phyloP scores from a whole-genome alignment of 2,888 invertebrate species.

The Hylaea fasciaria region DNA sequence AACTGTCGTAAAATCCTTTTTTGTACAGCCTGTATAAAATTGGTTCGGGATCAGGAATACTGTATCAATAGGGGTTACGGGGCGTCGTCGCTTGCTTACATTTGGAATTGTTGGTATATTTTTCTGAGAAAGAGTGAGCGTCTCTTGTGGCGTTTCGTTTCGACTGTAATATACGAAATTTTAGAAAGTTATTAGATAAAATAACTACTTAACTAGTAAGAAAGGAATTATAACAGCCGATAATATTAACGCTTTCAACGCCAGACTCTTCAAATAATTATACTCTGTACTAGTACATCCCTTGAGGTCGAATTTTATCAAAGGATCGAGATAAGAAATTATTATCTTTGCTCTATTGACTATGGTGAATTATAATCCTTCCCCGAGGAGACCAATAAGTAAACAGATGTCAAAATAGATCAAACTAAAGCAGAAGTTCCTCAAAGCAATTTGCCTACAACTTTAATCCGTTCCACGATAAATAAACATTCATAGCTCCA shows the following conservation, averaged over 20 bases:
- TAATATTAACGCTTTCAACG: too few species aligned
- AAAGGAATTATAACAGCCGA: too few species aligned
- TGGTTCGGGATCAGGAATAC: constrained; percentile 27
- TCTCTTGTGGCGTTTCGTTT: too few species aligned
- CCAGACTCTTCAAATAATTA: too few species aligned
- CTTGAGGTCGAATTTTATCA: neutral
- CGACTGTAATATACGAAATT: too few species aligned
- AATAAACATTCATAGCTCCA: constrained; percentile 27
- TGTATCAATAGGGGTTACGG: constrained; percentile 7
- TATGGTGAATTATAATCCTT: neutral
- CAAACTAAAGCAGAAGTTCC: neutral
- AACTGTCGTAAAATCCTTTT: constrained; percentile 40
- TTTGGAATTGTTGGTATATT: constrained; percentile 1
- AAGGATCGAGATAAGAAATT: neutral
- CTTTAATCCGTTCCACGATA: constrained; percentile 30
- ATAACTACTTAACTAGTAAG: too few species aligned
- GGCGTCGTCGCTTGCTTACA: constrained; percentile 6
- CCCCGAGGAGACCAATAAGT: neutral
- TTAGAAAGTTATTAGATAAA: too few species aligned
- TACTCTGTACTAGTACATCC: neutral
- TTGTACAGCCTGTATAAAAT: constrained; percentile 31
- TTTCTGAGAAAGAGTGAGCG: neutral
- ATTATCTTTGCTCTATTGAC: neutral
- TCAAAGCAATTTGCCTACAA: constrained; percentile 18
- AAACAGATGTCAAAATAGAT: constrained; percentile 3